Conservation (phyloP, 2,113 vertebrate genomes). For the Pipa parva region DNA sequence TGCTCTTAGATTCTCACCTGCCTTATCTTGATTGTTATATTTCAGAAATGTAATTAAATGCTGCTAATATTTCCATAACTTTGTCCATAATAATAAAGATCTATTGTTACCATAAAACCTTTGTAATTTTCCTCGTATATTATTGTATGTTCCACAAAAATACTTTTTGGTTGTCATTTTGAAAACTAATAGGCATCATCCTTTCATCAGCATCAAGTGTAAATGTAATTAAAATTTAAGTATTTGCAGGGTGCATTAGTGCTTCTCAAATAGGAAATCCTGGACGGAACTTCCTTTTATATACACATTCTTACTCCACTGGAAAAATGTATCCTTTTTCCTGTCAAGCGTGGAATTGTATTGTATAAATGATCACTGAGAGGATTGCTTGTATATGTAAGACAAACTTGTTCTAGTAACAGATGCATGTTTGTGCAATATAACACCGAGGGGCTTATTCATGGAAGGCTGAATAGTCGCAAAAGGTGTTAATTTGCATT, state of each 20-base stretch:
- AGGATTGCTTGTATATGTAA: background rate
- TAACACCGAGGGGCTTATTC: too few species aligned
- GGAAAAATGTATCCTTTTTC: slow-evolving; percentile 36
- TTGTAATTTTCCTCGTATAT: too few species aligned
- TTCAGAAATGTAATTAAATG: too few species aligned
- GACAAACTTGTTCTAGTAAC: background rate
- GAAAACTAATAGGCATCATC: background rate
- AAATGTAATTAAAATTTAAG: slow-evolving; percentile 14
- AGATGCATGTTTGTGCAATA: background rate
- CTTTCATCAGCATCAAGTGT: slow-evolving; percentile 7
- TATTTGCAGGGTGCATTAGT: slow-evolving; percentile 12
- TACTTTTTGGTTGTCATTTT: too few species aligned
- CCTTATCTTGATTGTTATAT: too few species aligned
- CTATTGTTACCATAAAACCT: too few species aligned
- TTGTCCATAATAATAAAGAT: too few species aligned
- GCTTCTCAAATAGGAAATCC: slow-evolving; percentile 37
- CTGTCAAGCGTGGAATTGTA: slow-evolving; percentile 19
- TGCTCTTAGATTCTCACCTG: too few species aligned
- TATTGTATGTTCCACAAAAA: too few species aligned
- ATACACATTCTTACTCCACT: slow-evolving; percentile 37
- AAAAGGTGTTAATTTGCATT: too few species aligned
- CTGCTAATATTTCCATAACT: too few species aligned
- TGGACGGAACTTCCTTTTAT: slow-evolving; percentile 39
- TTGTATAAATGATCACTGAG: slow-evolving; percentile 1
- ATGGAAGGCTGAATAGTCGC: too few species aligned